Evolutionary conservation across 2,888 invertebrate genomes (phyloP).

Genomic region (Steinernema carpocapsae): DNA sequence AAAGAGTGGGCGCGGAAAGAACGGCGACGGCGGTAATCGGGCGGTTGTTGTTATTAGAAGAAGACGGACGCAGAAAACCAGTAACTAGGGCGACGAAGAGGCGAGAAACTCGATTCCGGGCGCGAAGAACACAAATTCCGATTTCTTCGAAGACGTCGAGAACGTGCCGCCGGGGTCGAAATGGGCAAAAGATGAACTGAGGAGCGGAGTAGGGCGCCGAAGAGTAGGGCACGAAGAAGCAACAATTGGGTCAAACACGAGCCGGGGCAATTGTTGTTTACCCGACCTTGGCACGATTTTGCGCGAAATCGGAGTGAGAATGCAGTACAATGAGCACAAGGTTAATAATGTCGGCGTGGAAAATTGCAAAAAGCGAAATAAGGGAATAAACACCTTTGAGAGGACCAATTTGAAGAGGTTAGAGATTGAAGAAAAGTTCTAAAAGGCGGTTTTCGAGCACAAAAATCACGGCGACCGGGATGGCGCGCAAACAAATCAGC

Average conservation of each 20-base stretch:
- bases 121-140: no score
- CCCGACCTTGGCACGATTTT: conserved; percentile 14
- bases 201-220: no score
- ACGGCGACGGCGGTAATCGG: background rate
- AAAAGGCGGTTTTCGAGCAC: background rate
- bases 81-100: conserved; percentile 3
- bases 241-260: conserved; percentile 20
- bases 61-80: background rate
- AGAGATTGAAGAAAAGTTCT: background rate
- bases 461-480: background rate
- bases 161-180: background rate
- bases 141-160: no score
- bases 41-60: conserved; percentile 9
- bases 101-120: conserved; percentile 22
- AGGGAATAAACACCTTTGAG: no score
- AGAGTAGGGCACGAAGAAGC: no score
- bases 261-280: conserved; percentile 28
- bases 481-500: no score
- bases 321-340: background rate
- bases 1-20: background rate
- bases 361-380: background rate
- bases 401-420: no score
- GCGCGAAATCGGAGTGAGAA: background rate
- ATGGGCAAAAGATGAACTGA: background rate
- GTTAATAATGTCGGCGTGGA: conserved; percentile 22